phyloP scores from a whole-genome alignment of 2,888 invertebrate species.

The Matsumyia berberina region DNA sequence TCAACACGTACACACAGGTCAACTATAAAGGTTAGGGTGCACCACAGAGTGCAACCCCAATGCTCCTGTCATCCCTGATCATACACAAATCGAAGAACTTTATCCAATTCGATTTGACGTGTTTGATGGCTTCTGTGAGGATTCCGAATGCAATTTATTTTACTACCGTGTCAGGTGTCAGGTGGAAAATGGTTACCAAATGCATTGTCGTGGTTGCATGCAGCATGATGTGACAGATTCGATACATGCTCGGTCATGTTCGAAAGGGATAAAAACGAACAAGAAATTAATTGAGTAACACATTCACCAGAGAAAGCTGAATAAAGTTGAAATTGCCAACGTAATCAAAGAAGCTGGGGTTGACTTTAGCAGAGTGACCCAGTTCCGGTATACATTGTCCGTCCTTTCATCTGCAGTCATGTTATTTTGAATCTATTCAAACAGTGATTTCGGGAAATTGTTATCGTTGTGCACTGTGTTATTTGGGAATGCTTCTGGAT shows the following conservation, averaged over 20 bases:
- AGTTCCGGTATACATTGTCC: too few species aligned
- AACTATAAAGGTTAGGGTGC: slow-evolving; percentile 13
- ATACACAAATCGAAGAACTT: slow-evolving; percentile 45
- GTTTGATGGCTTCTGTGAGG: slow-evolving; percentile 49
- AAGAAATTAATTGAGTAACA: slow-evolving; percentile 15
- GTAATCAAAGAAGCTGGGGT: not conserved
- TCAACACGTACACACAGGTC: not conserved
- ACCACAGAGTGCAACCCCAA: slow-evolving; percentile 2
- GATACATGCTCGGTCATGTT: slow-evolving; percentile 28
- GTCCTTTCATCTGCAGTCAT: too few species aligned
- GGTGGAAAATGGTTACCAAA: slow-evolving; percentile 35
- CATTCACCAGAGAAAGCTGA: not conserved
- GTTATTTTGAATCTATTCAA: too few species aligned
- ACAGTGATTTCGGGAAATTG: too few species aligned
- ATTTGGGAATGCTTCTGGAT: too few species aligned
- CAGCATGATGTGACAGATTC: slow-evolving; percentile 4
- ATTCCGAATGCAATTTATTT: slow-evolving; percentile 52
- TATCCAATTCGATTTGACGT: slow-evolving; percentile 62
- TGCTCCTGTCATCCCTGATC: slow-evolving; percentile 10
- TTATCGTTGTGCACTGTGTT: too few species aligned
- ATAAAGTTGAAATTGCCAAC: not conserved
- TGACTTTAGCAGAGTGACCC: not conserved
- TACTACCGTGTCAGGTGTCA: slow-evolving; percentile 53
- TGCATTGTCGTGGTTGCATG: slow-evolving; percentile 47
- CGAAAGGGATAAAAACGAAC: slow-evolving; percentile 21